Conservation (phyloP, 2,888 invertebrate genomes). For the Ornithoptera priamus region DNA sequence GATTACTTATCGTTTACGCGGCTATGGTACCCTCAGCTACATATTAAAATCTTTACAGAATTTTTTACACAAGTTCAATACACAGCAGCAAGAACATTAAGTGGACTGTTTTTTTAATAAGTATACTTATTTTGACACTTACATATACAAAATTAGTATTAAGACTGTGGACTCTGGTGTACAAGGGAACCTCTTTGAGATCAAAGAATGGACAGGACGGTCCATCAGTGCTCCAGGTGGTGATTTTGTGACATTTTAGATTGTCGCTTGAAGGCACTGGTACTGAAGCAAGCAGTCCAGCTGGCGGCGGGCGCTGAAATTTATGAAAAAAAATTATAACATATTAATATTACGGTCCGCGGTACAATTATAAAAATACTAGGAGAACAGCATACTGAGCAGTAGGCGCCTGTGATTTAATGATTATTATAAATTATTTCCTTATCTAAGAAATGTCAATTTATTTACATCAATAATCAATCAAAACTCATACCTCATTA, state of each 20-base stretch:
- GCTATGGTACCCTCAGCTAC: too few relatives aligned
- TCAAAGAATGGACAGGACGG: slow-evolving; percentile 76
- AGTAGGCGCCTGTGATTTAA: too few relatives aligned
- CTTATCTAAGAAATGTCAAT: too few relatives aligned
- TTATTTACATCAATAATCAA: neutral
- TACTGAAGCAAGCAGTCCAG: slow-evolving; percentile 85
- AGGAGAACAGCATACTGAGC: too few relatives aligned
- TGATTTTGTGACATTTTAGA: slow-evolving; percentile 84
- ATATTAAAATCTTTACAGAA: too few relatives aligned
- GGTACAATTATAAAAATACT: too few relatives aligned
- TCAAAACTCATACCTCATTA: slow-evolving; percentile 82
- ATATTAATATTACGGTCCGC: too few relatives aligned
- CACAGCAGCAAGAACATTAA: too few relatives aligned
- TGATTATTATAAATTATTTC: too few relatives aligned
- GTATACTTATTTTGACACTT: slow-evolving; percentile 52
- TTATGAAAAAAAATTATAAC: neutral
- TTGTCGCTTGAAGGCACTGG: slow-evolving; percentile 87
- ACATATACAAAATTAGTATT: slow-evolving; percentile 92
- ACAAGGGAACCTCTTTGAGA: slow-evolving; percentile 84
- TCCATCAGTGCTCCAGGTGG: slow-evolving; percentile 62
- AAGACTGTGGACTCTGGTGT: slow-evolving; percentile 88
- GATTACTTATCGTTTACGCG: too few relatives aligned
- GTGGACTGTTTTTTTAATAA: too few relatives aligned
- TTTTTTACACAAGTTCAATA: too few relatives aligned
- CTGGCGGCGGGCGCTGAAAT: slow-evolving; percentile 83